phyloP scores from a whole-genome alignment of 2,888 invertebrate species.

The Dynastes tityus region DNA sequence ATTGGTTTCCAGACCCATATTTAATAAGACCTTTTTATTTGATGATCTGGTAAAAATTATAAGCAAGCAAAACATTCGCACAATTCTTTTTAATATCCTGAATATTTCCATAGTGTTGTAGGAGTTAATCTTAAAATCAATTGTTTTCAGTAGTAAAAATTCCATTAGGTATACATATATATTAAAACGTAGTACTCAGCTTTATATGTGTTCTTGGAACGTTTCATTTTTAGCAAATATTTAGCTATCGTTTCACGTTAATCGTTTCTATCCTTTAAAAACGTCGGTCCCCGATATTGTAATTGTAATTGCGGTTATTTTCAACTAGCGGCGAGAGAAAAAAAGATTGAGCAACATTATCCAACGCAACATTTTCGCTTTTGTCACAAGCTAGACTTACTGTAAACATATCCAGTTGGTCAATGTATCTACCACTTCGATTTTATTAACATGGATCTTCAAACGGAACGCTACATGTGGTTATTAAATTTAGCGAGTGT shows the following conservation, averaged over 20 bases:
- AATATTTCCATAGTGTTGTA: no score
- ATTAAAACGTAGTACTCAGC: background rate
- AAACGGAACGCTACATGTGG: constrained; percentile 24
- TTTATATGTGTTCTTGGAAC: background rate
- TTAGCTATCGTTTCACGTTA: background rate
- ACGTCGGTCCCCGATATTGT: background rate
- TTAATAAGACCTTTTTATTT: no score
- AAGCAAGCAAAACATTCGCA: no score
- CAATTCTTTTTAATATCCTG: no score
- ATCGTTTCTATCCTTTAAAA: background rate
- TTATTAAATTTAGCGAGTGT: constrained; percentile 34
- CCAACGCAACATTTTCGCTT: constrained; percentile 19
- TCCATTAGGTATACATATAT: background rate
- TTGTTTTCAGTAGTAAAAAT: background rate
- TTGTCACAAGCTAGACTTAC: constrained; percentile 6
- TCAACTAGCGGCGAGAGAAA: background rate
- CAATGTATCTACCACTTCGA: constrained; percentile 18
- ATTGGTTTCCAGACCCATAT: no score
- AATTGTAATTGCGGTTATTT: constrained; percentile 6
- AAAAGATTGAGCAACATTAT: background rate
- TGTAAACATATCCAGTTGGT: constrained; percentile 32
- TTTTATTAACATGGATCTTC: constrained; percentile 35
- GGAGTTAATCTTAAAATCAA: no score
- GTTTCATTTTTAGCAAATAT: background rate
- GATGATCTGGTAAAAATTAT: no score